Base-by-base conservation (phyloP, 2,113 vertebrate species). In the Bufo gargarizans region DNA sequence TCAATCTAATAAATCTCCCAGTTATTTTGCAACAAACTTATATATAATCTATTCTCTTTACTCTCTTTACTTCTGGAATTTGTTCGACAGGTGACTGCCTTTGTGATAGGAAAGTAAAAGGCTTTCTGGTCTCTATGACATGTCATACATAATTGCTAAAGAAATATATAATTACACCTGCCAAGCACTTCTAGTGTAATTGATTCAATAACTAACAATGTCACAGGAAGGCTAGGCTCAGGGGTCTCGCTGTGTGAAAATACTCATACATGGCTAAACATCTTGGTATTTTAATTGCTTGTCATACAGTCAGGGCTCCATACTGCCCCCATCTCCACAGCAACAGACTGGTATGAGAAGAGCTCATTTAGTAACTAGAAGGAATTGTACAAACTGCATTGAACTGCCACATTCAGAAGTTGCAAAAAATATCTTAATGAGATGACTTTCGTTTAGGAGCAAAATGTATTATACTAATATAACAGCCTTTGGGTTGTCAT, bases 91-190 rank as follows among this genome's bases (percentile, higher is more conserved):
- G 91, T 92, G 91, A 91, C 90, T 92, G 80, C 89, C 91, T 93
- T 93, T 94, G 91, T 92, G 90, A 95, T 89, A 50, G 88, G 93
- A 93, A 94, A 95, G 93, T 93, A 94, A 93, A 94, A 93, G 91
- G 91, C 93, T 94, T 85, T 91, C 93, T 94, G 92, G 91, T 95
- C 94, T 95, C 92, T 89, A 93, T 94, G 95, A 96, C 95, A 95
- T 92, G 93, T 92, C 91, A 89, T 92, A 93, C 90, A 94, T 95
- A 96, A 96, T 97, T 95, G 96, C 93, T 92, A 94, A 43, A 93
- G 93, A 94, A 95, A 95, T 95, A 94, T 90, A 94, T 96, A 96
- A 97, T 97, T 97, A 96, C 93, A 94, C 95, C 95, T 97, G 96
- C 96, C 96, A 97, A 92, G 93, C 90, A 94, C 95, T 93, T 95